These are phyloP conservation scores for Camponotus floridanus DNA, from an alignment of 1,140 invertebrate genomes.

Conservation along the genomic window DNA sequence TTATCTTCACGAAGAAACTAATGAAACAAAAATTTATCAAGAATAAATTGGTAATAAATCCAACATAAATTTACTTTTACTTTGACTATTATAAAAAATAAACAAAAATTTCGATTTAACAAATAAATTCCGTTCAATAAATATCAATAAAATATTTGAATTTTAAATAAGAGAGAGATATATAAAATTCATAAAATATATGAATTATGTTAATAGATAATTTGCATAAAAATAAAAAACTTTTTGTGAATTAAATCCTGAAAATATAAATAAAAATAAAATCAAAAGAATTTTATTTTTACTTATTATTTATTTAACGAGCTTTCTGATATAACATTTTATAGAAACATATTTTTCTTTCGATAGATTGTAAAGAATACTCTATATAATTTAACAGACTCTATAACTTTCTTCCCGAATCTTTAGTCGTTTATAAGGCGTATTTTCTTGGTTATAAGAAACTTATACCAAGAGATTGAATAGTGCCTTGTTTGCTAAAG, in stretches of 20 bases:
- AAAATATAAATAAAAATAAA: neutral
- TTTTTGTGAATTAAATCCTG: neutral
- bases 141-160: neutral
- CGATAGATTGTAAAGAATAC: neutral
- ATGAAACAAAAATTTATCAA: neutral
- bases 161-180: neutral
- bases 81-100: neutral
- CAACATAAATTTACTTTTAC: neutral
- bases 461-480: conserved; percentile 24
- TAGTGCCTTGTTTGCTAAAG: conserved; percentile 61
- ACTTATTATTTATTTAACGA: neutral
- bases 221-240: conserved; percentile 1
- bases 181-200: neutral
- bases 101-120: neutral
- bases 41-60: conserved; percentile 11
- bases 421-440: neutral
- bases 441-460: conserved; percentile 1
- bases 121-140: neutral
- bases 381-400: conserved; percentile 15
- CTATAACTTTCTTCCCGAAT: neutral
- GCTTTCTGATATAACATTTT: neutral
- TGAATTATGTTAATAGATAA: neutral
- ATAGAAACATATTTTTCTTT: neutral
- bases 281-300: neutral
- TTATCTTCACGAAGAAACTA: neutral